These are phyloP conservation scores for Argyrosomus regius DNA, from an alignment of 2,797 vertebrate genomes.

Conservation along the genomic window DNA sequence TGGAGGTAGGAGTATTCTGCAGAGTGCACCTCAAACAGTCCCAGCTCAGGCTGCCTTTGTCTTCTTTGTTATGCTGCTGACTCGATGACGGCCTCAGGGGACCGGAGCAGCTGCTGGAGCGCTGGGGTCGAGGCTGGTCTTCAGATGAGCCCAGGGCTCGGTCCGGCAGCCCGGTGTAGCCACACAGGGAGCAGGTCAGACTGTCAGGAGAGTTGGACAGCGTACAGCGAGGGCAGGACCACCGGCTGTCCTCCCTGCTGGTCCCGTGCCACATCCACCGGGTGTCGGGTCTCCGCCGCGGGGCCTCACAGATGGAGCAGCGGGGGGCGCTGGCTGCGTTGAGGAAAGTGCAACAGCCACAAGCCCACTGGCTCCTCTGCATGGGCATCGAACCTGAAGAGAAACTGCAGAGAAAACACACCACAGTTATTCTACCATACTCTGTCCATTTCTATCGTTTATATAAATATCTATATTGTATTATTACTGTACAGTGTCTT, in stretches of 20 bases:
- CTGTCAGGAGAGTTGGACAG: constrained; percentile 86
- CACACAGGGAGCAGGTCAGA: constrained; percentile 86
- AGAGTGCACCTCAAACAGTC: constrained; percentile 87
- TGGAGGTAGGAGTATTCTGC: constrained; percentile 88
- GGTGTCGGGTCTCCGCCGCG: constrained; percentile 85
- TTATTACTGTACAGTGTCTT: background rate
- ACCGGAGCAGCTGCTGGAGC: constrained; percentile 67
- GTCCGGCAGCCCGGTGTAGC: constrained; percentile 45
- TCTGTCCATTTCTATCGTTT: no score
- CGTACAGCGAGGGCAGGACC: constrained; percentile 90
- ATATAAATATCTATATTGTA: background rate
- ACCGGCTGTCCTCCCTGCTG: constrained; percentile 81
- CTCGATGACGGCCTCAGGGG: constrained; percentile 35
- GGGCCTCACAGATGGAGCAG: constrained; percentile 92
- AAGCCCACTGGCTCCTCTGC: constrained; percentile 87
- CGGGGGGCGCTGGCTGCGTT: constrained; percentile 88
- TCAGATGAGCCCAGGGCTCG: background rate
- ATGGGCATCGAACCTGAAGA: constrained; percentile 84
- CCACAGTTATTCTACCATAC: no score
- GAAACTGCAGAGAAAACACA: constrained; percentile 52
- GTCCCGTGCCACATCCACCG: constrained; percentile 84
- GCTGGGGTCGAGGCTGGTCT: constrained; percentile 42
- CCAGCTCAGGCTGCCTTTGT: constrained; percentile 34
- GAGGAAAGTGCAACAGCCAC: constrained; percentile 91
- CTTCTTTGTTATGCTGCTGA: background rate